Evolutionary conservation across 2,113 vertebrate species (phyloP).

Genomic region (Brienomyrus longianalis): DNA sequence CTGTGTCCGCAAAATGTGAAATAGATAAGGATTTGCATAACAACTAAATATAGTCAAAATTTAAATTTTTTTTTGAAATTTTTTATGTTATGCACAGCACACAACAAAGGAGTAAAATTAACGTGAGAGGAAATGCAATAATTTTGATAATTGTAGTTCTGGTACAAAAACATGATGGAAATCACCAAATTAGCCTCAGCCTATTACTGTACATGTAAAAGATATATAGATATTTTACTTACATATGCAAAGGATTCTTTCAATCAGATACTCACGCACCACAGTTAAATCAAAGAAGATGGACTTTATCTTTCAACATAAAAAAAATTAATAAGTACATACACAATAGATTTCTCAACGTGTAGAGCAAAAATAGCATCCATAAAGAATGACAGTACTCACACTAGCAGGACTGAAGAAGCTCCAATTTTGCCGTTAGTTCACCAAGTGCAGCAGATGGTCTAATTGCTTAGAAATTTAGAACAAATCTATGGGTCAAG

Average conservation of each 20-base stretch:
- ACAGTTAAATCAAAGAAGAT: not conserved
- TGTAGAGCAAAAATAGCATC: not conserved
- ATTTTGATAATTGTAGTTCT: not conserved
- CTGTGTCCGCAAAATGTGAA: no score
- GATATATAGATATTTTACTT: no score
- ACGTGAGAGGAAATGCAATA: not conserved
- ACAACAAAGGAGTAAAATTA: not conserved
- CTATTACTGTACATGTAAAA: no score
- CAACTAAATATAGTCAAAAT: no score
- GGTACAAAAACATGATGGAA: not conserved
- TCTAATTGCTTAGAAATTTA: not conserved
- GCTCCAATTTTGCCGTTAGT: not conserved
- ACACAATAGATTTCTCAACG: not conserved
- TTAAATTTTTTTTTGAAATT: no score
- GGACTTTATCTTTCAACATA: not conserved
- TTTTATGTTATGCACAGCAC: no score
- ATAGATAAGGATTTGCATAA: no score
- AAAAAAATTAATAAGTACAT: not conserved
- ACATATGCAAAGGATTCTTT: no score
- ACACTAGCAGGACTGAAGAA: not conserved
- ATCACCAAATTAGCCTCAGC: not conserved
- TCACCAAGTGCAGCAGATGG: not conserved
- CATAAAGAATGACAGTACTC: not conserved
- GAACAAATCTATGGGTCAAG: not conserved
- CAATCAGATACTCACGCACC: not conserved